Percentiles rank a stretch among this genome's conserved stretches.
phyloP scores from a whole-genome alignment of 2,113 vertebrate species.

The Callocephalon fimbriatum region DNA sequence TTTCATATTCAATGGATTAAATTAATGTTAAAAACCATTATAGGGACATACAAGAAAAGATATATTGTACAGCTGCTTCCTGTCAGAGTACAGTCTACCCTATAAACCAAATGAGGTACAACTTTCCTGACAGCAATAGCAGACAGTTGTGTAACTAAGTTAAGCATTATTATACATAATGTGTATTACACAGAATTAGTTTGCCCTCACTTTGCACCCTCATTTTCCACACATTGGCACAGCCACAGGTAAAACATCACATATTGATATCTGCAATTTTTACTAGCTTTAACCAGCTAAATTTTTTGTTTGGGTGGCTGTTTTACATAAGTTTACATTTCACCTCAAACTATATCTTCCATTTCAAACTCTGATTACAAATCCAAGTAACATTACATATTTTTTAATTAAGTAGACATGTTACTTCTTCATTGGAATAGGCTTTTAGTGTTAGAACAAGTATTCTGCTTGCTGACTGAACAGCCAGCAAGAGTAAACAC shows the following conservation, averaged over 20 bases:
- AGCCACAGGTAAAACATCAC: background rate
- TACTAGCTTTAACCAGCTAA: background rate
- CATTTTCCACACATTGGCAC: background rate
- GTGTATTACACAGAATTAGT: too few species aligned
- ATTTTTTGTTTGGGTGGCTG: background rate
- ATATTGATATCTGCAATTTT: background rate
- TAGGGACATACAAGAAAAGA: background rate
- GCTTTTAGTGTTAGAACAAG: background rate
- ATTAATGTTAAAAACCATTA: background rate
- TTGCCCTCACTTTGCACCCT: background rate
- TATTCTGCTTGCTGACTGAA: background rate
- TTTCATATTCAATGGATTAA: background rate
- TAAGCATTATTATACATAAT: background rate
- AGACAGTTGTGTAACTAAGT: background rate
- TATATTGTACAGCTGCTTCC: background rate
- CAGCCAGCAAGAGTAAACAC: background rate
- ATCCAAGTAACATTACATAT: background rate
- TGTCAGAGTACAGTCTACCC: background rate
- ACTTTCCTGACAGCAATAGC: background rate
- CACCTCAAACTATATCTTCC: background rate
- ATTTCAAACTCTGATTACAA: background rate
- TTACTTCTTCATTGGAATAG: background rate
- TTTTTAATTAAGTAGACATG: accelerated
- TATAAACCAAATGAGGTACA: background rate
- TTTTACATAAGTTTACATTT: background rate